phyloP scores from a whole-genome alignment of 2,113 vertebrate genomes.

The Acrocephalus arundinaceus region DNA sequence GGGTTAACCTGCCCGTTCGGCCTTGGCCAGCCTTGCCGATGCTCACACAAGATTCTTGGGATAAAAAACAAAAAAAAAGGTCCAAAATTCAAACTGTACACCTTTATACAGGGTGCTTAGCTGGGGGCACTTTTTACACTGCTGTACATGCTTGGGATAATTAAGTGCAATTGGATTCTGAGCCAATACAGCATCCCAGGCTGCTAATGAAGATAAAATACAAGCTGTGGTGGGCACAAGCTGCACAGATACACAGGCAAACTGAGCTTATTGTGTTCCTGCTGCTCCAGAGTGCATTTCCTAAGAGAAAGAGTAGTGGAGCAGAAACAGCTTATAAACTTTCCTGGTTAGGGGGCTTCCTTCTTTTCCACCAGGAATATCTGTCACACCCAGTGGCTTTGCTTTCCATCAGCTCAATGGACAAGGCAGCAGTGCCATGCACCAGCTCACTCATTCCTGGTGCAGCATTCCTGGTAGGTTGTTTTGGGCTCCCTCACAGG shows the following conservation, averaged over 20 bases:
- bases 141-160: slow-evolving; percentile 11
- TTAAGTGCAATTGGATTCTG: slow-evolving; percentile 1
- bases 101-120: background rate
- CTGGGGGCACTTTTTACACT: background rate
- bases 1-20: background rate
- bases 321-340: background rate
- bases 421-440: background rate
- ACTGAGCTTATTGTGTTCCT: slow-evolving; percentile 12
- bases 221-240: background rate
- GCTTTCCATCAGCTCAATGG: background rate
- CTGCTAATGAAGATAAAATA: background rate
- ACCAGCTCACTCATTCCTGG: background rate
- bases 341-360: background rate
- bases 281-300: slow-evolving; percentile 1
- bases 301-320: background rate
- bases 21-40: slow-evolving; percentile 27
- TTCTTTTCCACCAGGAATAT: background rate
- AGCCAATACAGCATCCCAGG: slow-evolving; percentile 27
- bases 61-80: background rate
- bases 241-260: slow-evolving; percentile 50
- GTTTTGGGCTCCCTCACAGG: background rate
- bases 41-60: background rate
- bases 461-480: background rate
- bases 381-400: background rate
- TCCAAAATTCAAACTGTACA: slow-evolving; percentile 5